These are phyloP conservation scores for Telmatochromis brichardi DNA, from an alignment of 2,113 vertebrate genomes.

Conservation along the genomic window DNA sequence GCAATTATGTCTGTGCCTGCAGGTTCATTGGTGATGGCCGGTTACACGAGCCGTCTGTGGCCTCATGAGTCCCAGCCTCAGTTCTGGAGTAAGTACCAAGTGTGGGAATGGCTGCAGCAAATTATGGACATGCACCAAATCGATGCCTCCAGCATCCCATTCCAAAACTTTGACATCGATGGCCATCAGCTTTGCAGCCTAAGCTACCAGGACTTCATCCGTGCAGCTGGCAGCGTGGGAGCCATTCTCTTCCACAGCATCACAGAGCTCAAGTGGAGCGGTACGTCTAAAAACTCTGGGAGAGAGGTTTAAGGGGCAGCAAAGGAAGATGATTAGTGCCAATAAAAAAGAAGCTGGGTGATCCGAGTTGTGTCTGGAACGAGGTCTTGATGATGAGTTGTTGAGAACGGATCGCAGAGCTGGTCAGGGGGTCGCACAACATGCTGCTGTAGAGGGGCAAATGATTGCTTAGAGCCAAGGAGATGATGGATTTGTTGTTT, in stretches of 20 bases:
- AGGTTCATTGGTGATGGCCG: conserved; percentile 56
- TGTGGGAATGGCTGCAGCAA: conserved; percentile 98
- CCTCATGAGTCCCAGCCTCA: conserved; percentile 84
- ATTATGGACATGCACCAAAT: conserved; percentile 93
- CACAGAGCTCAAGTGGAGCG: conserved; percentile 86
- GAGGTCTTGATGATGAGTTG: conserved; percentile 9
- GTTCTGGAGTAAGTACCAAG: conserved; percentile 94
- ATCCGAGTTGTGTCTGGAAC: background rate
- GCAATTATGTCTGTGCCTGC: background rate
- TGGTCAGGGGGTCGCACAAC: background rate
- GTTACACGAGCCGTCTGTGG: conserved; percentile 83
- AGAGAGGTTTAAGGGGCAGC: background rate
- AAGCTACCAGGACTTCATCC: conserved; percentile 86
- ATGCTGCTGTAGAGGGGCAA: background rate
- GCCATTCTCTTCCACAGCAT: conserved; percentile 87
- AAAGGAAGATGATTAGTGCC: background rate
- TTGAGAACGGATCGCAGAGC: background rate
- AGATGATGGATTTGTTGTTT: conserved; percentile 46
- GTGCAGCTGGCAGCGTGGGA: conserved; percentile 82
- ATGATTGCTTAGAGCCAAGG: background rate
- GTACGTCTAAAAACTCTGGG: conserved; percentile 55
- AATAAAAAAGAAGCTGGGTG: background rate
- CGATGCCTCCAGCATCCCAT: conserved; percentile 85
- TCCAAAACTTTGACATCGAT: conserved; percentile 90
- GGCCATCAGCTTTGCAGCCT: conserved; percentile 90